Conservation (phyloP, 2,113 vertebrate genomes). For the Seriola dumerili region DNA sequence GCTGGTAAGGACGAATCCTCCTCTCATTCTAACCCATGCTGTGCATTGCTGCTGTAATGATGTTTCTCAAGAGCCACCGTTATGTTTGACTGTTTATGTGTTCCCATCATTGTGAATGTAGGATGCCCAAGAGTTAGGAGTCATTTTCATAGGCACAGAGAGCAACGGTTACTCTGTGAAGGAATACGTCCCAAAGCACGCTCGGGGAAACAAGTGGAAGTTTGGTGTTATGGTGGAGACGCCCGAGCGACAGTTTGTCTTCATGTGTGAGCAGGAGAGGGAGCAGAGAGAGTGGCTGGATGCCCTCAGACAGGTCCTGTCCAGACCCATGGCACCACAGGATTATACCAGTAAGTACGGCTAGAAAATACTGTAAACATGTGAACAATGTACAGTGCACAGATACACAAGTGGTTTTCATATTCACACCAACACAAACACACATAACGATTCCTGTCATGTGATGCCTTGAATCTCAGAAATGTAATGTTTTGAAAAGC, state of each 20-base stretch:
- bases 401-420: background rate
- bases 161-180: slow-evolving; percentile 87
- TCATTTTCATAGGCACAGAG: slow-evolving; percentile 88
- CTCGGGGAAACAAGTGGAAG: slow-evolving; percentile 89
- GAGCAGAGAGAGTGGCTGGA: slow-evolving; percentile 92
- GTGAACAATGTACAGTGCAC: background rate
- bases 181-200: slow-evolving; percentile 81
- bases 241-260: slow-evolving; percentile 87
- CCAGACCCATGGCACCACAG: slow-evolving; percentile 84
- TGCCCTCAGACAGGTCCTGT: slow-evolving; percentile 85
- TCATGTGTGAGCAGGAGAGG: slow-evolving; percentile 89
- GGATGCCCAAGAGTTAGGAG: slow-evolving; percentile 92
- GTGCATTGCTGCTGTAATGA: background rate
- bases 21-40: background rate
- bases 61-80: background rate
- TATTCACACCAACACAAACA: background rate
- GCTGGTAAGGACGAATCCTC: slow-evolving; percentile 86
- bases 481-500: too few relatives aligned
- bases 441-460: too few relatives aligned
- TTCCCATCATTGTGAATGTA: slow-evolving; percentile 58
- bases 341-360: slow-evolving; percentile 81
- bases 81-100: slow-evolving; percentile 29
- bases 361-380: background rate
- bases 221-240: slow-evolving; percentile 87
- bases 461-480: too few relatives aligned